phyloP scores from a whole-genome alignment of 2,113 vertebrate genomes.

The Gobio gobio region DNA sequence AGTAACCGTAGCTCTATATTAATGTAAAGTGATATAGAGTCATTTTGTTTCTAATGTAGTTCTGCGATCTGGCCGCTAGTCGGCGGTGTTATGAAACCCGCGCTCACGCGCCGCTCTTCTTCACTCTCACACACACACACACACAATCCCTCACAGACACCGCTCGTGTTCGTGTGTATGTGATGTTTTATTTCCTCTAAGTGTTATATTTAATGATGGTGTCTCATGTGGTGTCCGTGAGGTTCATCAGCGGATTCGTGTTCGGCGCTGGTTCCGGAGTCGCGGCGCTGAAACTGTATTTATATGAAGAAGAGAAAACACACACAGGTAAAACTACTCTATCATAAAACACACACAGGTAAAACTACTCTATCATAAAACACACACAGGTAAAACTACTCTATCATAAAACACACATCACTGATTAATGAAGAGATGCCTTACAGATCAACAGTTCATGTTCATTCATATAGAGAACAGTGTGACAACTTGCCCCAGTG shows the following conservation, averaged over 20 bases:
- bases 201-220: conserved; percentile 1
- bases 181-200: not conserved
- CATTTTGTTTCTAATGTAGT: not conserved
- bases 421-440: not conserved
- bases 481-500: no score
- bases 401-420: not conserved
- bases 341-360: no score
- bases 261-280: conserved; percentile 57
- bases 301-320: conserved; percentile 10
- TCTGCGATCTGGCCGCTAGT: not conserved
- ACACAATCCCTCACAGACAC: not conserved
- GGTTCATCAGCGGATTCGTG: conserved; percentile 43
- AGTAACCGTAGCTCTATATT: no score
- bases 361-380: no score
- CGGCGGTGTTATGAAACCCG: not conserved
- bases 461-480: not conserved
- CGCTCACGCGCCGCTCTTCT: not conserved
- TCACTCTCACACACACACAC: not conserved
- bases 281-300: conserved; percentile 48
- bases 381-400: no score
- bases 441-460: not conserved
- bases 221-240: not conserved
- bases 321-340: not conserved
- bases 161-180: not conserved
- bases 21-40: no score